Percentiles rank a stretch among this genome's conserved stretches.
Evolutionary conservation across 2,113 vertebrate species (phyloP).

Genomic region (Lanius ludovicianus): DNA sequence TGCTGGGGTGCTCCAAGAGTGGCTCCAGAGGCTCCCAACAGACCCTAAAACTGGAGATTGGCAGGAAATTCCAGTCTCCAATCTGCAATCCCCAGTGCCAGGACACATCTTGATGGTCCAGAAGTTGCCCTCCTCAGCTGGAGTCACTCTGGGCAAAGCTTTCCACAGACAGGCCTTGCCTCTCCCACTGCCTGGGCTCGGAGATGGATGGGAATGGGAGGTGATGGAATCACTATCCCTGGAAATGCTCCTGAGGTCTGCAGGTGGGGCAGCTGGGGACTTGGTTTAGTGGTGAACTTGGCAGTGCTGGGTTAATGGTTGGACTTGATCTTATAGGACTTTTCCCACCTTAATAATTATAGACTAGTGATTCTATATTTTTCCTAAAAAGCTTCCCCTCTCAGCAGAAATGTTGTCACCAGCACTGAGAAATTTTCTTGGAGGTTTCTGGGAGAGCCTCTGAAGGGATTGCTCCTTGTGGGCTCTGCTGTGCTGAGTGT

Average conservation of each 20-base stretch:
- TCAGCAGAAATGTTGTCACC: background rate
- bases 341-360: background rate
- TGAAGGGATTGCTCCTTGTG: background rate
- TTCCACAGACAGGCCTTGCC: background rate
- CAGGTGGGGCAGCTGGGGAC: rapidly evolving
- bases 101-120: background rate
- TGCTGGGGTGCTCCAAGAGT: background rate
- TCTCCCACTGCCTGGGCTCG: background rate
- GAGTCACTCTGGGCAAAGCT: background rate
- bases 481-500: background rate
- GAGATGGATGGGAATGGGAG: background rate
- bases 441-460: background rate
- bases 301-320: background rate
- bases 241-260: background rate
- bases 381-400: background rate
- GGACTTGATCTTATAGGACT: rapidly evolving
- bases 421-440: background rate
- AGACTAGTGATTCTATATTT: background rate
- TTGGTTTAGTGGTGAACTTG: background rate
- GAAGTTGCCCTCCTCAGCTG: background rate
- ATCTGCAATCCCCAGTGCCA: background rate
- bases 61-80: background rate
- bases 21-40: background rate
- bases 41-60: background rate
- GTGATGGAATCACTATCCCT: background rate